phyloP scores from a whole-genome alignment of 2,113 vertebrate species.

The Carollia perspicillata region DNA sequence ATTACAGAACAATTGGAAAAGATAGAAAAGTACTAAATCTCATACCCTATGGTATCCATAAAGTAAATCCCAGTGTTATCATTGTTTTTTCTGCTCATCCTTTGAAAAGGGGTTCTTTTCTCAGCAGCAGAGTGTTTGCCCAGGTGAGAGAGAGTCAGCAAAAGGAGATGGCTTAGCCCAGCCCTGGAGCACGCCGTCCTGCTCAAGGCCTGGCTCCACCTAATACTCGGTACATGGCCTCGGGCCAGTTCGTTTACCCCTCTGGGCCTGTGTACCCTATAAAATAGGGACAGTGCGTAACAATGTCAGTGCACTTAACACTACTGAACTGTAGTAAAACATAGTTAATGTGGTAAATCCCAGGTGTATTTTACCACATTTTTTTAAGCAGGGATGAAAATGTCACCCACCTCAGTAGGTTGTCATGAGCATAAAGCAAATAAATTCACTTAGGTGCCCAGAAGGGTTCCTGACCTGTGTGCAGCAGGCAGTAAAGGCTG shows the following conservation, averaged over 20 bases:
- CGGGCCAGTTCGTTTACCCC: not conserved
- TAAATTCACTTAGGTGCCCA: not conserved
- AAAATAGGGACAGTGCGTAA: no score
- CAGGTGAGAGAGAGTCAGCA: not conserved
- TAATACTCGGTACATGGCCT: not conserved
- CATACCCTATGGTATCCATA: not conserved
- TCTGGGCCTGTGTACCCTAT: not conserved
- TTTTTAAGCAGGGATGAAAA: not conserved
- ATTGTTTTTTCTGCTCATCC: not conserved
- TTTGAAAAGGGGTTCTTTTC: not conserved
- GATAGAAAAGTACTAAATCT: not conserved
- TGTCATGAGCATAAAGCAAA: not conserved
- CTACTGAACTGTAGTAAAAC: not conserved
- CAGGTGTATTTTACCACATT: not conserved
- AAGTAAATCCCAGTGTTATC: not conserved
- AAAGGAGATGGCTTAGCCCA: not conserved
- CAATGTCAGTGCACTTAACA: not conserved
- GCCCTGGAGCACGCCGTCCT: not conserved
- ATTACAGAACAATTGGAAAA: not conserved
- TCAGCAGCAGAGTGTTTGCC: not conserved
- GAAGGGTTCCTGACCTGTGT: rapidly evolving
- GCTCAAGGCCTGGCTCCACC: not conserved
- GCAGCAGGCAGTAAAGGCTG: not conserved
- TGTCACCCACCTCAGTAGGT: not conserved
- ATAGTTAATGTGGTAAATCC: not conserved